phyloP scores from a whole-genome alignment of 2,797 vertebrate species.

The Craterocephalus amniculus region DNA sequence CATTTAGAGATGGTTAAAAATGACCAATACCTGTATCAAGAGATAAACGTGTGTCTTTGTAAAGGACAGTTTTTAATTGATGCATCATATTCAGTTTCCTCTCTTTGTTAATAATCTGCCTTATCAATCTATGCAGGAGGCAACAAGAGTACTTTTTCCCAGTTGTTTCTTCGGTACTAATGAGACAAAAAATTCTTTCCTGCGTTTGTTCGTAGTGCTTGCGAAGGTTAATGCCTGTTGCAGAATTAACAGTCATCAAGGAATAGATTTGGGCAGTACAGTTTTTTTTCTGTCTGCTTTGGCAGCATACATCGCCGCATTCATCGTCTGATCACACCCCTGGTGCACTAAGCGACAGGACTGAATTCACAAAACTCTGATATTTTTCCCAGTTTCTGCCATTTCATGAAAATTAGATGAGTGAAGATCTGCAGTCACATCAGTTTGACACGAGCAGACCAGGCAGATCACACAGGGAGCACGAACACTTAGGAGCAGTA shows the following conservation, averaged over 20 bases:
- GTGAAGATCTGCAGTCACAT: slow-evolving; percentile 24
- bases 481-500: too few species aligned
- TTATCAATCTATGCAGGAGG: neutral
- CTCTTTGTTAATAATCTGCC: neutral
- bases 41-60: neutral
- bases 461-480: slow-evolving; percentile 6
- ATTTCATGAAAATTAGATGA: slow-evolving; percentile 29
- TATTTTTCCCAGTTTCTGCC: slow-evolving; percentile 29
- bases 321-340: slow-evolving; percentile 19
- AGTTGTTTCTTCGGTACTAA: neutral
- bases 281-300: slow-evolving; percentile 8
- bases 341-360: neutral
- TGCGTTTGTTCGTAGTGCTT: neutral
- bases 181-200: neutral
- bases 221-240: neutral
- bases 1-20: neutral
- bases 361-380: slow-evolving; percentile 21
- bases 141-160: neutral
- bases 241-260: neutral
- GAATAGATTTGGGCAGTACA: slow-evolving; percentile 17
- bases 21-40: neutral
- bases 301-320: slow-evolving; percentile 10
- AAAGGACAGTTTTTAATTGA: neutral
- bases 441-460: slow-evolving; percentile 16
- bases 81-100: neutral